A percentile compares a stretch with the other conserved stretches of the same genome.
Conservation (phyloP, 2,797 vertebrate genomes). For the Alfaro cultratus region DNA sequence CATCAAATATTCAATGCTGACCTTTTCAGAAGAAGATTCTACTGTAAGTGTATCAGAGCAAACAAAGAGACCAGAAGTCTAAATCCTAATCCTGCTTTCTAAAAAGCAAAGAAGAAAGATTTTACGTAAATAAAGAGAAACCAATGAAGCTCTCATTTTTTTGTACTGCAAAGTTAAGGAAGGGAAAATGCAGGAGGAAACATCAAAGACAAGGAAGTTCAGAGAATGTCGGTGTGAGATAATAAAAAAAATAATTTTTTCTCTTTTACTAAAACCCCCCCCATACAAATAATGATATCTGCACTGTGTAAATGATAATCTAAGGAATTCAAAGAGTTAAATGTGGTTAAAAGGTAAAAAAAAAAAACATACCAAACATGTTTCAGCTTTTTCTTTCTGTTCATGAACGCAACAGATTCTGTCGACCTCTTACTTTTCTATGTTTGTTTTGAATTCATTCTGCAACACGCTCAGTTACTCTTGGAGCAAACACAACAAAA, state of each 20-base stretch:
- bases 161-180: conserved; percentile 73
- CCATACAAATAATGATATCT: neutral
- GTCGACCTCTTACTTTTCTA: neutral
- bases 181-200: conserved; percentile 39
- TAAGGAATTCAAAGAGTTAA: conserved; percentile 11
- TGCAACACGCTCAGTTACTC: neutral
- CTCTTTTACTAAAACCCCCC: neutral
- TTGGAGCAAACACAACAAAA: neutral
- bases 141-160: conserved; percentile 22
- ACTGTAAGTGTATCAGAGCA: neutral
- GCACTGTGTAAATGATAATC: neutral
- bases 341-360: neutral
- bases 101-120: neutral
- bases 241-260: neutral
- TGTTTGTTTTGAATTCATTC: neutral
- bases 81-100: too few relatives aligned
- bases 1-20: conserved; percentile 1
- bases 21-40: conserved; percentile 4
- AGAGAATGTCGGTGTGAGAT: conserved; percentile 5
- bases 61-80: neutral
- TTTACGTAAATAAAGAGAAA: neutral
- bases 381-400: neutral
- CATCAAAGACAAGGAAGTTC: conserved; percentile 28
- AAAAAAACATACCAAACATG: neutral
- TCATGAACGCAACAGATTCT: neutral